Conservation (phyloP, 1,140 invertebrate species). For the Drosophila navojoa region DNA sequence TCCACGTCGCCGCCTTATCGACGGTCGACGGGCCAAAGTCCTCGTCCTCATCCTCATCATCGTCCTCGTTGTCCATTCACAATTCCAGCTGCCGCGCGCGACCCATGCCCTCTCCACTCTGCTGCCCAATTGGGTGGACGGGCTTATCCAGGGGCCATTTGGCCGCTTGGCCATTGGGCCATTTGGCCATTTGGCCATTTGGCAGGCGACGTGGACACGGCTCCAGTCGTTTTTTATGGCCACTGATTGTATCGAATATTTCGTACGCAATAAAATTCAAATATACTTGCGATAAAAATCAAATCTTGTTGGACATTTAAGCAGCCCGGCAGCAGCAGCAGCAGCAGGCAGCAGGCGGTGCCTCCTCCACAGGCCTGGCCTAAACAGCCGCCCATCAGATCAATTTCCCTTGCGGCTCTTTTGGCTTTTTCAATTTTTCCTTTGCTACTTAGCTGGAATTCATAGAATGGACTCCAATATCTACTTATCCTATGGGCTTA, state of each 20-base stretch:
- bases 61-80: conserved; percentile 9
- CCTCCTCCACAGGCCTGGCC: neutral
- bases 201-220: conserved; percentile 57
- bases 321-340: conserved; percentile 6
- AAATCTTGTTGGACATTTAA: conserved; percentile 79
- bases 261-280: conserved; percentile 83
- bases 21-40: conserved; percentile 12
- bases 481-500: neutral
- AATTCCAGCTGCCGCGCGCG: conserved; percentile 5
- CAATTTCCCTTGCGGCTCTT: conserved; percentile 52
- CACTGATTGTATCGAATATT: conserved; percentile 76
- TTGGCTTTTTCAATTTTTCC: conserved; percentile 59
- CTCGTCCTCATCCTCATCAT: neutral
- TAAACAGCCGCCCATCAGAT: conserved; percentile 23
- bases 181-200: conserved; percentile 20
- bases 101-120: neutral
- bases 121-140: conserved; percentile 20
- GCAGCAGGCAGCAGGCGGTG: neutral
- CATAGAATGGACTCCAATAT: conserved; percentile 5
- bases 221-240: conserved; percentile 77
- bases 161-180: conserved; percentile 29
- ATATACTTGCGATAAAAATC: conserved; percentile 83
- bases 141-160: conserved; percentile 25
- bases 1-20: conserved; percentile 51
- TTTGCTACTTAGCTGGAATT: conserved; percentile 22